Conservation (phyloP, 2,113 vertebrate species). For the Sinocyclocheilus anshuiensis region DNA sequence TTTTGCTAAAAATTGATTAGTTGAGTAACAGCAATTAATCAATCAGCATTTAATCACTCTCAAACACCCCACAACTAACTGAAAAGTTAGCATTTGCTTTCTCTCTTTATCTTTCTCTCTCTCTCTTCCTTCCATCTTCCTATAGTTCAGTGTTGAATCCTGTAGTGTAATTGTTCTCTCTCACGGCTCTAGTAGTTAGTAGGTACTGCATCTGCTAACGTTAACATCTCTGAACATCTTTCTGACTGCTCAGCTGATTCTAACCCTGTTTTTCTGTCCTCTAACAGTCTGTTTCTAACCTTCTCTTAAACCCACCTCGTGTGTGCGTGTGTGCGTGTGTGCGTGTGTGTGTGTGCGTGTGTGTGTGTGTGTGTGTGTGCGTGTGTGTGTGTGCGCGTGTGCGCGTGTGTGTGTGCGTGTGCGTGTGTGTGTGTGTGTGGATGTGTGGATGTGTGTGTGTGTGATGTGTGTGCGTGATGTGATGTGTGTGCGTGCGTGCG, state of each 20-base stretch:
- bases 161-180: not conserved
- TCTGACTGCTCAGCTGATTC: constrained; percentile 27
- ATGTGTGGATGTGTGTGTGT: no score
- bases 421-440: constrained; percentile 21
- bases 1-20: not conserved
- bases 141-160: constrained; percentile 2
- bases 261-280: constrained; percentile 32
- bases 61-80: not conserved
- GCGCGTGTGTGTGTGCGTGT: no score
- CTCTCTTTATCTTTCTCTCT: not conserved
- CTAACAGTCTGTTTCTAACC: constrained; percentile 34
- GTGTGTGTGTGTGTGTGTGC: constrained; percentile 61
- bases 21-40: not conserved
- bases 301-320: constrained; percentile 9
- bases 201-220: not conserved
- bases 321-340: constrained; percentile 26
- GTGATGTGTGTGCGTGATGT: constrained; percentile 46
- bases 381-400: constrained; percentile 25
- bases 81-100: not conserved
- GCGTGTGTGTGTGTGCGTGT: constrained; percentile 64
- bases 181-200: not conserved
- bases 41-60: not conserved
- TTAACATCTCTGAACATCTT: constrained; percentile 16
- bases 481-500: constrained; percentile 61
- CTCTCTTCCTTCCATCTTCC: not conserved